These are phyloP conservation scores for Salticus scenicus DNA, from an alignment of 2,888 invertebrate genomes.

Conservation along the genomic window DNA sequence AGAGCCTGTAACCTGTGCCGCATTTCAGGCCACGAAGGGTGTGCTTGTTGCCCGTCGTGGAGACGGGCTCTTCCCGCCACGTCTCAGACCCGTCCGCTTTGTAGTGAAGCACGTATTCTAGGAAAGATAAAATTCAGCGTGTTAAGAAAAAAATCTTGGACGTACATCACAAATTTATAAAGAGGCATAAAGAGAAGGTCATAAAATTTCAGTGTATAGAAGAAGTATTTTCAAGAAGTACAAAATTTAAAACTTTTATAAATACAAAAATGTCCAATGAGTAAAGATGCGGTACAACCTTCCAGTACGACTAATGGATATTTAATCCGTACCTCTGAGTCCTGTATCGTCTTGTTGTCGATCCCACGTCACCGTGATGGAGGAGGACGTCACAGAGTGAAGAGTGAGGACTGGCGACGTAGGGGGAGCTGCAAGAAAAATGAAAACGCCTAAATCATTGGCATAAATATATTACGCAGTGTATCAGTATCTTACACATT, in stretches of 20 bases:
- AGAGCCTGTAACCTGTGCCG: slow-evolving; percentile 71
- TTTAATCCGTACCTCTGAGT: slow-evolving; percentile 63
- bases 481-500: no score
- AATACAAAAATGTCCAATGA: no score
- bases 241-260: no score
- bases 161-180: no score
- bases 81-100: slow-evolving; percentile 52
- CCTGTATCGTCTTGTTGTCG: slow-evolving; percentile 56
- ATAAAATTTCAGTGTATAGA: no score
- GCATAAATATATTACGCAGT: no score
- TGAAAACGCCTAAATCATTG: no score
- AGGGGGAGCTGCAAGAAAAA: slow-evolving; percentile 67
- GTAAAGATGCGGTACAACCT: no score
- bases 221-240: no score
- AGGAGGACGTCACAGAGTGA: slow-evolving; percentile 63
- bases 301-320: no score
- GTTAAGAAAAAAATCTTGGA: no score
- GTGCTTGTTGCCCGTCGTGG: slow-evolving; percentile 44
- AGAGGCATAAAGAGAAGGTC: no score
- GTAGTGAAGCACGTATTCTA: slow-evolving; percentile 68
- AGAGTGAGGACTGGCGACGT: slow-evolving; percentile 70
- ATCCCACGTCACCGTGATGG: slow-evolving; percentile 70
- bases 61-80: slow-evolving; percentile 55
- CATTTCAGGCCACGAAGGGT: slow-evolving; percentile 50
- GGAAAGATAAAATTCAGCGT: not conserved